Evolutionary conservation across 2,113 vertebrate species (phyloP).

Genomic region (Semnornis frantzii): DNA sequence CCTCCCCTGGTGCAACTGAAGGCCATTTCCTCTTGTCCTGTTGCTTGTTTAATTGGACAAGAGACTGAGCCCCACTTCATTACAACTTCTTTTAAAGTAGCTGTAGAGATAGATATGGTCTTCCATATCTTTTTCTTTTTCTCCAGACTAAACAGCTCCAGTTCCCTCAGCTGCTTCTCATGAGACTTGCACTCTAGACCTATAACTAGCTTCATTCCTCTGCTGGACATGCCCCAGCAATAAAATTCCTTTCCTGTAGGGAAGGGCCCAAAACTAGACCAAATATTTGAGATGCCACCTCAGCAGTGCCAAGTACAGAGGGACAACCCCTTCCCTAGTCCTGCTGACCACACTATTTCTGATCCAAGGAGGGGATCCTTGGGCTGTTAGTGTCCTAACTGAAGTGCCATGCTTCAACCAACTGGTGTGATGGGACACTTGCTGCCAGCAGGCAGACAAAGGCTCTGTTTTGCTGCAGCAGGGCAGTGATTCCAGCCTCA

Average conservation of each 20-base stretch:
- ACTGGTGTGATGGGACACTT: background rate
- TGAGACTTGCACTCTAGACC: background rate
- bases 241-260: background rate
- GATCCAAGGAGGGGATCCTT: background rate
- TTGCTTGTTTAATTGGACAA: background rate
- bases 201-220: background rate
- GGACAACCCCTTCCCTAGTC: background rate
- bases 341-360: background rate
- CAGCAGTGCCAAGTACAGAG: background rate
- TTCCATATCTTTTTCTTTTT: background rate
- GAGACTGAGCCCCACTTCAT: background rate
- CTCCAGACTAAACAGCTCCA: background rate
- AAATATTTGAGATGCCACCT: background rate
- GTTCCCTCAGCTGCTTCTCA: background rate
- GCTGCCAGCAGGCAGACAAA: background rate
- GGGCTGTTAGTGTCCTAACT: background rate
- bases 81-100: background rate
- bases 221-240: background rate
- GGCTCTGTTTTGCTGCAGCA: accelerated
- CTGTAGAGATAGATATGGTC: background rate
- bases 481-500: background rate
- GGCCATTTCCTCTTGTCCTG: background rate
- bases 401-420: background rate
- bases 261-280: background rate
- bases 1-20: background rate